Evolutionary conservation across 2,113 vertebrate species (phyloP).

Genomic region (western clawed frog (Xenopus tropicalis)): UCB_Xtro_10.0 CM004443.2:171289501-171290000

Average conservation of each 20-base stretch:
- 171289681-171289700: conserved; percentile 5
- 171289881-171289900: too few relatives aligned
- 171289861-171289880: too few relatives aligned
- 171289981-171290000: too few relatives aligned
- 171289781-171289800: not conserved
- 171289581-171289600: conserved; percentile 43
- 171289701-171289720: conserved; percentile 16
- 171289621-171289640: conserved; percentile 21
- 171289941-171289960: too few relatives aligned
- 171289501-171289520: conserved; percentile 12
- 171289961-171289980: too few relatives aligned
- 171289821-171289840: too few relatives aligned
- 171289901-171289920: too few relatives aligned
- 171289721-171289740: not conserved
- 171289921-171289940: too few relatives aligned
- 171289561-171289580: conserved; percentile 30
- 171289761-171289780: not conserved
- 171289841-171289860: too few relatives aligned
- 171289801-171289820: not conserved
- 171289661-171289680: conserved; percentile 6
- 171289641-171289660: conserved; percentile 33
- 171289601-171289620: conserved; percentile 25
- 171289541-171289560: conserved; percentile 20
- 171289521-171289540: conserved; percentile 42
- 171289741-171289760: conserved; percentile 12